A percentile compares a stretch with the other conserved stretches of the same genome.
These are phyloP conservation scores for Cyanocitta stelleri DNA, from an alignment of 2,113 vertebrate species.

Conservation along the genomic window DNA sequence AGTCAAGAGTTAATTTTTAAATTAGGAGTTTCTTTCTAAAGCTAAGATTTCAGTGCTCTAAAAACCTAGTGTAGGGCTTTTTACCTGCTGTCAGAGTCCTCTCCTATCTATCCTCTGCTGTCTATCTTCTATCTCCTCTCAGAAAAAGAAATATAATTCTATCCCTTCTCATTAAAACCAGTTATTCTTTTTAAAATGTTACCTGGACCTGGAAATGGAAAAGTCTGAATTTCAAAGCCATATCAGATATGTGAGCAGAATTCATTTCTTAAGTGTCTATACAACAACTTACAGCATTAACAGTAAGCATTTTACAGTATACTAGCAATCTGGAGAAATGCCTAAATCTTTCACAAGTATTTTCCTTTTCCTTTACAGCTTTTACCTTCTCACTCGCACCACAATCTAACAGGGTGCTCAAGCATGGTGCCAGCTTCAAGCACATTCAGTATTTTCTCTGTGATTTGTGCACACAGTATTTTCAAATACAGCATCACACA, in stretches of 20 bases:
- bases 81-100: background rate
- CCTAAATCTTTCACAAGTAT: conserved; percentile 27
- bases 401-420: conserved; percentile 2
- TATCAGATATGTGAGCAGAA: background rate
- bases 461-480: background rate
- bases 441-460: conserved; percentile 11
- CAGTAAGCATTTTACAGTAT: background rate
- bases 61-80: background rate
- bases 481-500: conserved; percentile 8
- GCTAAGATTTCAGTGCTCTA: background rate
- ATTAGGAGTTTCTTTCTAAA: background rate
- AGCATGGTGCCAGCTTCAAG: conserved; percentile 28
- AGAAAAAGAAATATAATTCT: background rate
- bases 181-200: background rate
- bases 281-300: background rate
- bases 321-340: conserved; percentile 9
- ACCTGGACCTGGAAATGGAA: background rate
- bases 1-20: background rate
- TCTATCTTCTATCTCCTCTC: background rate
- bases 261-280: background rate
- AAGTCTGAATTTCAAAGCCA: background rate
- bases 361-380: conserved; percentile 19
- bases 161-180: background rate
- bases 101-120: background rate
- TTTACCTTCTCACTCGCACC: background rate